Conservation (phyloP, 2,797 vertebrate genomes). For the Falco peregrinus region DNA sequence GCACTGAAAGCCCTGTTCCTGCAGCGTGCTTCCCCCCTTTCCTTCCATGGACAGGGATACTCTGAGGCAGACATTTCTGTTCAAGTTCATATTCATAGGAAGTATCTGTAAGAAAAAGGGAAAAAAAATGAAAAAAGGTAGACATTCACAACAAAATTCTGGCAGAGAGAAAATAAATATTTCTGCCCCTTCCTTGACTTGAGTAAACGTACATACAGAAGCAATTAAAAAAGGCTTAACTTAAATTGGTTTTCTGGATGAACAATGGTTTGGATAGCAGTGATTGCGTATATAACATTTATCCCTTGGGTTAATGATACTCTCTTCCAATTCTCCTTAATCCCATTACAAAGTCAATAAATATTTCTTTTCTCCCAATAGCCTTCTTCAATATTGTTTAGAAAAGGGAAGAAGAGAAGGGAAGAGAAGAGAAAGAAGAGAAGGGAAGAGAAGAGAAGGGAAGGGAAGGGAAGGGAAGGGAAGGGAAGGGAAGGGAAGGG, state of each 20-base stretch:
- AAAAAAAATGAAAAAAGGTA: background rate
- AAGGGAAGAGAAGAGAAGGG: too few species aligned
- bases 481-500: too few species aligned
- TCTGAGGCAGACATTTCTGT: background rate
- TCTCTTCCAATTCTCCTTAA: constrained; percentile 67
- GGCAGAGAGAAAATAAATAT: constrained; percentile 57
- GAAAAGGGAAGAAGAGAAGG: background rate
- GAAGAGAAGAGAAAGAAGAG: too few species aligned
- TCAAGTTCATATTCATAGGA: background rate
- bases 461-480: too few species aligned
- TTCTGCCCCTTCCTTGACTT: constrained; percentile 55
- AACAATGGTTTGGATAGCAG: constrained; percentile 64
- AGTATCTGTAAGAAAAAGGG: background rate
- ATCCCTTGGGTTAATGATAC: constrained; percentile 68
- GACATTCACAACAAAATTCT: constrained; percentile 23
- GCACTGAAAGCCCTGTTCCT: background rate
- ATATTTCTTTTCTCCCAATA: constrained; percentile 46
- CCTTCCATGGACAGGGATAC: background rate
- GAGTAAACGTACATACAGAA: constrained; percentile 67
- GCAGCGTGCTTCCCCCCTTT: background rate
- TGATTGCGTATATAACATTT: constrained; percentile 60
- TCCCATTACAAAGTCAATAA: constrained; percentile 69
- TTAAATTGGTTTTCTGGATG: constrained; percentile 72
- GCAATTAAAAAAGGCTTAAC: constrained; percentile 74
- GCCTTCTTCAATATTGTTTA: background rate